A percentile compares a stretch with the other conserved stretches of the same genome.
Evolutionary conservation across 2,888 invertebrate genomes (phyloP).

Genomic region (Phyllotreta striolata): DNA sequence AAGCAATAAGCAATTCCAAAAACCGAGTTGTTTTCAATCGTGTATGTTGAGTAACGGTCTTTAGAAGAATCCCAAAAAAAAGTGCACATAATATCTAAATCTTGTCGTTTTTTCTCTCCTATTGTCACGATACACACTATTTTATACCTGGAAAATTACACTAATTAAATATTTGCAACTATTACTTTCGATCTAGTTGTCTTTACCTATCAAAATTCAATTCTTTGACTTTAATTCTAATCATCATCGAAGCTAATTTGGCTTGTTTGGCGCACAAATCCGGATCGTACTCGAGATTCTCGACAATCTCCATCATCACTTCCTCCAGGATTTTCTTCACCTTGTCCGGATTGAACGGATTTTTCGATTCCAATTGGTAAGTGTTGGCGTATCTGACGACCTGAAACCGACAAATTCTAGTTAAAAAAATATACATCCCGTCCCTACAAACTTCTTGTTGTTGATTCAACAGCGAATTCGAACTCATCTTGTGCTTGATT

Average conservation of each 20-base stretch:
- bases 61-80: constrained; percentile 75
- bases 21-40: constrained; percentile 70
- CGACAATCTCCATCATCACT: constrained; percentile 68
- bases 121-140: constrained; percentile 71
- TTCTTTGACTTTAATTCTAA: constrained; percentile 69
- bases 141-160: constrained; percentile 67
- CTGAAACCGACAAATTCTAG: constrained; percentile 49
- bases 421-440: background rate
- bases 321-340: constrained; percentile 68
- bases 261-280: constrained; percentile 66
- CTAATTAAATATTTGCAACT: background rate
- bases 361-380: constrained; percentile 70
- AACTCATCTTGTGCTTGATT: constrained; percentile 11
- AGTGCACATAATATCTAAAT: constrained; percentile 68
- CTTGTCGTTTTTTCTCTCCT: constrained; percentile 73
- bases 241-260: constrained; percentile 66
- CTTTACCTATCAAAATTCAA: constrained; percentile 73
- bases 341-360: constrained; percentile 69
- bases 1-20: constrained; percentile 72
- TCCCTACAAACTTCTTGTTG: constrained; percentile 16
- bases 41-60: constrained; percentile 69
- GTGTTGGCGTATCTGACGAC: constrained; percentile 67
- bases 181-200: background rate
- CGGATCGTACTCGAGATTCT: constrained; percentile 68
- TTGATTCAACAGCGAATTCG: constrained; percentile 10